Evolutionary conservation across 1,140 invertebrate genomes (phyloP).

Genomic region (Drosophila yakuba): DNA sequence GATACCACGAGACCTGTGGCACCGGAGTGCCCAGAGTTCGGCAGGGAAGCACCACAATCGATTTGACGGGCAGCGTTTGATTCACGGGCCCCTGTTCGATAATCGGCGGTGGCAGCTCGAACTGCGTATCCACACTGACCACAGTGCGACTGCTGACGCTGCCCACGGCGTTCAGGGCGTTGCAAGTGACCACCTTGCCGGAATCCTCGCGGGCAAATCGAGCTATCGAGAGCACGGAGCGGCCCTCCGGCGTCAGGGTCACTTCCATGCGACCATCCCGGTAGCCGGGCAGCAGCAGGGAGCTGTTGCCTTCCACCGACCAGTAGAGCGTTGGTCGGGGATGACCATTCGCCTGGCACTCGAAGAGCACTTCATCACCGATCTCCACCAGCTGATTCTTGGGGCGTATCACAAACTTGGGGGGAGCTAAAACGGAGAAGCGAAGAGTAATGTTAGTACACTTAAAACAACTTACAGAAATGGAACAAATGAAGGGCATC

Average conservation of each 20-base stretch:
- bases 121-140: constrained; percentile 91
- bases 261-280: constrained; percentile 87
- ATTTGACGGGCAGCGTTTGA: constrained; percentile 93
- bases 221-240: constrained; percentile 87
- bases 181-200: constrained; percentile 90
- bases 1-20: constrained; percentile 93
- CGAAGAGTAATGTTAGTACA: constrained; percentile 4
- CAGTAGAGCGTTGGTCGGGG: constrained; percentile 91
- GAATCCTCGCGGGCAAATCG: constrained; percentile 88
- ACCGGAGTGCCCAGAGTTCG: constrained; percentile 90
- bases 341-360: constrained; percentile 89
- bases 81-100: constrained; percentile 95
- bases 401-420: constrained; percentile 88
- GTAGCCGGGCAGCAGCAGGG: constrained; percentile 89
- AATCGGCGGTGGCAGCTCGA: constrained; percentile 93
- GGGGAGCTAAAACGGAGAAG: constrained; percentile 86
- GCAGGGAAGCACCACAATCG: constrained; percentile 91
- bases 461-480: neutral
- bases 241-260: constrained; percentile 87
- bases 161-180: constrained; percentile 92
- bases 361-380: constrained; percentile 88
- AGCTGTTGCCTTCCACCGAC: constrained; percentile 91
- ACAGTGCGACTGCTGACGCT: constrained; percentile 91
- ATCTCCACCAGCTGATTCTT: constrained; percentile 88
- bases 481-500: too few relatives aligned